Evolutionary conservation across 2,113 vertebrate genomes (phyloP).

Genomic region (Ancistrus triradiatus): DNA sequence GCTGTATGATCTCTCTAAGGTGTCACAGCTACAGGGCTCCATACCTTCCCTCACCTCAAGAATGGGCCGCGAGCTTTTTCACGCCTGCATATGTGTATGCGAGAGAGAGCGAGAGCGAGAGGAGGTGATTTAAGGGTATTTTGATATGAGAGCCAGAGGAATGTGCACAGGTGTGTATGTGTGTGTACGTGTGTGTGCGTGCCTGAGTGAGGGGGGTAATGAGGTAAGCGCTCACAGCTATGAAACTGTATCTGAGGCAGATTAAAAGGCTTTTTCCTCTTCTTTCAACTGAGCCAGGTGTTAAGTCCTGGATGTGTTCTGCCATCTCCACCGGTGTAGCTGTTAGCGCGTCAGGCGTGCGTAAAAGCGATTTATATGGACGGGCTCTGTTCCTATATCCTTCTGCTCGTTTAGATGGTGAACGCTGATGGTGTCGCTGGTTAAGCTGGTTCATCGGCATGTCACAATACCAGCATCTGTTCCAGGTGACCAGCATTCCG

Average conservation of each 20-base stretch:
- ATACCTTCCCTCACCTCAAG: slow-evolving; percentile 18
- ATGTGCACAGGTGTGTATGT: slow-evolving; percentile 40
- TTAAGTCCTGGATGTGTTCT: slow-evolving; percentile 51
- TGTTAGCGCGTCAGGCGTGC: not conserved
- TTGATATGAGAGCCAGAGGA: slow-evolving; percentile 44
- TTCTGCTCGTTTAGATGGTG: too few species aligned
- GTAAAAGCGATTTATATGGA: too few species aligned
- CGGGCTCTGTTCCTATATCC: too few species aligned
- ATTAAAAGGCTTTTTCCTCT: slow-evolving; percentile 72
- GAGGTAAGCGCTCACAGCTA: slow-evolving; percentile 74
- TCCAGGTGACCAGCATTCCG: too few species aligned
- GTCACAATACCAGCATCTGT: too few species aligned
- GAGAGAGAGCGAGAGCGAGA: not conserved
- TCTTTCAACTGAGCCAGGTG: slow-evolving; percentile 67
- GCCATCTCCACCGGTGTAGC: not conserved
- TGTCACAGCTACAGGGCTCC: slow-evolving; percentile 27
- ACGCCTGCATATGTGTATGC: not conserved
- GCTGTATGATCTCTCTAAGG: slow-evolving; percentile 6
- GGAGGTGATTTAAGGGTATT: slow-evolving; percentile 40
- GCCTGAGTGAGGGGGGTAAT: slow-evolving; percentile 43
- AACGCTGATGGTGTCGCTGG: too few species aligned
- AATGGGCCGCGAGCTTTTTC: slow-evolving; percentile 35
- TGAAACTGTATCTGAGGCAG: slow-evolving; percentile 74
- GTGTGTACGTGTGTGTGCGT: slow-evolving; percentile 30
- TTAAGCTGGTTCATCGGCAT: too few species aligned